phyloP scores from a whole-genome alignment of 1,140 invertebrate species.

The Drosophila auraria region DNA sequence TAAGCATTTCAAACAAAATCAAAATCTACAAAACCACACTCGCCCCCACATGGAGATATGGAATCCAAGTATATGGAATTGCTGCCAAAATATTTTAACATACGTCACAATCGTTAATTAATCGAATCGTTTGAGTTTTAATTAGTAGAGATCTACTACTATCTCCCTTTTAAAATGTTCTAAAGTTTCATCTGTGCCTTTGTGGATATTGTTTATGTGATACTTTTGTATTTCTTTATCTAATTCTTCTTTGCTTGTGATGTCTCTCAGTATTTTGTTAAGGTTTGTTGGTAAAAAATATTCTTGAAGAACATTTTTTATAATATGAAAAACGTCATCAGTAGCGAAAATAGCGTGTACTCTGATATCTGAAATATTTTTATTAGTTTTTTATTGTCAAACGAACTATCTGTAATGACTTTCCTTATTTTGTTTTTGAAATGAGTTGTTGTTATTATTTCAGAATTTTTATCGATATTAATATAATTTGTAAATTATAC shows the following conservation, averaged over 20 bases:
- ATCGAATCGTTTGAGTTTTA: constrained; percentile 3
- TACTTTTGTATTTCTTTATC: constrained; percentile 8
- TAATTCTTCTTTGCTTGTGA: constrained; percentile 3
- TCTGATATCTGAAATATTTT: neutral
- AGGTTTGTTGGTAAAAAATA: constrained; percentile 1
- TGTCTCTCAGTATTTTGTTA: constrained; percentile 4
- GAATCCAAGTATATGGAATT: too few relatives aligned
- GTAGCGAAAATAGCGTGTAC: too few relatives aligned
- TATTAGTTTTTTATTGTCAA: constrained; percentile 2
- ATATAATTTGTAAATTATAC: neutral
- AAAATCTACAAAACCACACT: too few relatives aligned
- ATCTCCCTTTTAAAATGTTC: neutral
- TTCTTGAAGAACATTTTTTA: too few relatives aligned
- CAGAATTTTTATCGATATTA: neutral
- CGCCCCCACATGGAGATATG: too few relatives aligned
- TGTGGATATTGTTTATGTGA: constrained; percentile 16
- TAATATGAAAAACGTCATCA: too few relatives aligned
- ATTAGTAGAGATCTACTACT: neutral
- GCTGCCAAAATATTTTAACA: neutral
- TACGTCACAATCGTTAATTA: constrained; percentile 16
- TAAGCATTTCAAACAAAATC: too few relatives aligned
- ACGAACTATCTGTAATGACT: constrained; percentile 1
- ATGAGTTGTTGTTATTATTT: constrained; percentile 3
- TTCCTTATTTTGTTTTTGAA: neutral
- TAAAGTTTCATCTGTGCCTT: constrained; percentile 8